A percentile compares a stretch with the other conserved stretches of the same genome.
Conservation (phyloP, 2,113 vertebrate species). For the Podarcis muralis region DNA sequence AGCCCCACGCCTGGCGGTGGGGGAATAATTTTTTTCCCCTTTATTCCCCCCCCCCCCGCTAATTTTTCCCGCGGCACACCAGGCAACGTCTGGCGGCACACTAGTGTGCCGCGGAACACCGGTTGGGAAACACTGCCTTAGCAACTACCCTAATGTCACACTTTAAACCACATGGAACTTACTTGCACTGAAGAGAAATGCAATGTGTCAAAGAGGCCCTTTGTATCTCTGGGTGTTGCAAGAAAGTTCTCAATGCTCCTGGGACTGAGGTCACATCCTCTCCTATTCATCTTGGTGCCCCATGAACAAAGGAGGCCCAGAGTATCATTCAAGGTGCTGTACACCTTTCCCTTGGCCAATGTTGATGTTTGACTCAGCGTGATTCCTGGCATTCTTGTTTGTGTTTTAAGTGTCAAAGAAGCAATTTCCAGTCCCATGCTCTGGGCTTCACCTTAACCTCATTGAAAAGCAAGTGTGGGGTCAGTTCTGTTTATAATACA, state of each 20-base stretch:
- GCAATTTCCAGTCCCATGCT: slow-evolving; percentile 81
- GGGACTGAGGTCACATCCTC: neutral
- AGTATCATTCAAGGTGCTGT: slow-evolving; percentile 14
- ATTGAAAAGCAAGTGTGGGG: slow-evolving; percentile 83
- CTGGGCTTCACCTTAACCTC: slow-evolving; percentile 77
- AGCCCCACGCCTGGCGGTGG: too few species aligned
- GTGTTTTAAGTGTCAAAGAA: slow-evolving; percentile 81
- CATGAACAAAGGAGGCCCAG: slow-evolving; percentile 13
- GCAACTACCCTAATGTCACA: neutral
- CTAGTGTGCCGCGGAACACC: too few species aligned
- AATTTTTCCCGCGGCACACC: too few species aligned
- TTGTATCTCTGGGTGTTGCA: neutral
- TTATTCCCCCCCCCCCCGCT: too few species aligned
- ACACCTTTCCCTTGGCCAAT: slow-evolving; percentile 57
- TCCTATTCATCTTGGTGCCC: neutral
- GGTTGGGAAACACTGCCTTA: too few species aligned
- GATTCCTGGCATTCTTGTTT: slow-evolving; percentile 78
- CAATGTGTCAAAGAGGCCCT: neutral
- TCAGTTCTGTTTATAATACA: slow-evolving; percentile 90
- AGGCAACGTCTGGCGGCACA: too few species aligned
- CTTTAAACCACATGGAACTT: neutral
- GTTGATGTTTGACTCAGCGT: slow-evolving; percentile 73
- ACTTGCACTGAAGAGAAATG: neutral
- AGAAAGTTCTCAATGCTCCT: neutral
- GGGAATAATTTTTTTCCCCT: too few species aligned